Evolutionary conservation across 2,797 vertebrate species (phyloP).

Genomic region (Tamandua tetradactyla): DNA sequence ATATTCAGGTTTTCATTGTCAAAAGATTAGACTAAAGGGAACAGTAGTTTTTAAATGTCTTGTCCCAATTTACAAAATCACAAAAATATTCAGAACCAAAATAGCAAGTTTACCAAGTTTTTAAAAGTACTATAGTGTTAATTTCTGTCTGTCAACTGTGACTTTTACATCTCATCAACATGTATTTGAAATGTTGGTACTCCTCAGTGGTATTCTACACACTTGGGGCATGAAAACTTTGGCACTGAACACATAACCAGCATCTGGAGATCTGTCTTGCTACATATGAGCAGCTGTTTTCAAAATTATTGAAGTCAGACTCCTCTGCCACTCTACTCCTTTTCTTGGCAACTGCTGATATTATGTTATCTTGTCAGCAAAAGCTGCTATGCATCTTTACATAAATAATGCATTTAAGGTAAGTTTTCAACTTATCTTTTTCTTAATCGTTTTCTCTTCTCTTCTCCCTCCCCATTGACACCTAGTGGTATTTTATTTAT

Average conservation of each 20-base stretch:
- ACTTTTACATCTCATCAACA: background rate
- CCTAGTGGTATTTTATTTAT: background rate
- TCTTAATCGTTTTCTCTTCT: background rate
- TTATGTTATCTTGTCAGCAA: conserved; percentile 21
- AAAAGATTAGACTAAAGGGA: background rate
- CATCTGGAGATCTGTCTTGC: conserved; percentile 26
- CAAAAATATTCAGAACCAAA: background rate
- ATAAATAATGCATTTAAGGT: conserved; percentile 54
- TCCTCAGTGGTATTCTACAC: background rate
- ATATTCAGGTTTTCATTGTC: background rate
- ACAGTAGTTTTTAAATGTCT: background rate
- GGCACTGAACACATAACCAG: background rate
- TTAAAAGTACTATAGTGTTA: background rate
- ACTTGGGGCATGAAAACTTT: background rate
- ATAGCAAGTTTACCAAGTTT: background rate
- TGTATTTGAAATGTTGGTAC: background rate
- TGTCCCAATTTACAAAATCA: background rate
- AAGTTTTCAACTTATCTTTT: background rate
- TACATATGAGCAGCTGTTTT: conserved; percentile 23
- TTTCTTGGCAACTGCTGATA: conserved; percentile 34
- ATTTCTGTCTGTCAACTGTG: background rate
- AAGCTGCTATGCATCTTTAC: conserved; percentile 25
- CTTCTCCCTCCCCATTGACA: conserved; percentile 12
- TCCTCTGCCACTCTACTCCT: background rate
- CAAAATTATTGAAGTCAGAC: conserved; percentile 20